These are phyloP conservation scores for Harpagifer antarcticus DNA, from an alignment of 2,797 vertebrate species.

Conservation along the genomic window DNA sequence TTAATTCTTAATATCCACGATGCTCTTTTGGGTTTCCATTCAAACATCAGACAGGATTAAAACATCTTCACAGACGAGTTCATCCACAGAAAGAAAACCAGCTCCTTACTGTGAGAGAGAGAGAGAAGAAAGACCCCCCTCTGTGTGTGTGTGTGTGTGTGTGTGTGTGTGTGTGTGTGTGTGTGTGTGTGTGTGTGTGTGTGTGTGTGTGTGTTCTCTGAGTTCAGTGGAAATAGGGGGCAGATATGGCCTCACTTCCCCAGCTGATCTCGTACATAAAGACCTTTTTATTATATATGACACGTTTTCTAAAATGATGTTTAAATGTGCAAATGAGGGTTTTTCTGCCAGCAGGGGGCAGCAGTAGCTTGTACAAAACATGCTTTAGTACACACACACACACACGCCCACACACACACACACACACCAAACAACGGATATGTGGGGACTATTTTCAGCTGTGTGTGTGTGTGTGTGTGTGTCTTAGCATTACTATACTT, in stretches of 20 bases:
- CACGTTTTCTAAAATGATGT: no score
- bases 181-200: no score
- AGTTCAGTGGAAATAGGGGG: not conserved
- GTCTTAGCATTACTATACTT: no score
- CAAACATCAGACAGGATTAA: slow-evolving; percentile 20
- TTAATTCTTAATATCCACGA: not conserved
- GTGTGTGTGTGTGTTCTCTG: not conserved
- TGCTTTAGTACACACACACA: not conserved
- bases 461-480: no score
- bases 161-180: no score
- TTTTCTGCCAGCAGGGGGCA: slow-evolving; percentile 57
- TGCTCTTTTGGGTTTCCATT: not conserved
- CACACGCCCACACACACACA: not conserved
- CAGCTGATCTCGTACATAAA: no score
- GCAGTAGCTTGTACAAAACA: slow-evolving; percentile 35
- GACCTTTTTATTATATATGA: no score
- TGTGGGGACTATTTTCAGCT: no score
- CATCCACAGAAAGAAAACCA: slow-evolving; percentile 32
- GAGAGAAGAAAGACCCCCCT: slow-evolving; percentile 22
- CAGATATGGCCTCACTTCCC: no score
- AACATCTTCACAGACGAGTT: slow-evolving; percentile 21
- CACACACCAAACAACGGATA: no score
- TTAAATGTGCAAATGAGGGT: not conserved
- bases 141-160: not conserved
- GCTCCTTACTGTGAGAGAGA: not conserved